Percentiles rank a stretch among this genome's conserved stretches.
These are phyloP conservation scores for Copidosoma floridanum DNA, from an alignment of 1,140 invertebrate genomes.

Conservation along the genomic window DNA sequence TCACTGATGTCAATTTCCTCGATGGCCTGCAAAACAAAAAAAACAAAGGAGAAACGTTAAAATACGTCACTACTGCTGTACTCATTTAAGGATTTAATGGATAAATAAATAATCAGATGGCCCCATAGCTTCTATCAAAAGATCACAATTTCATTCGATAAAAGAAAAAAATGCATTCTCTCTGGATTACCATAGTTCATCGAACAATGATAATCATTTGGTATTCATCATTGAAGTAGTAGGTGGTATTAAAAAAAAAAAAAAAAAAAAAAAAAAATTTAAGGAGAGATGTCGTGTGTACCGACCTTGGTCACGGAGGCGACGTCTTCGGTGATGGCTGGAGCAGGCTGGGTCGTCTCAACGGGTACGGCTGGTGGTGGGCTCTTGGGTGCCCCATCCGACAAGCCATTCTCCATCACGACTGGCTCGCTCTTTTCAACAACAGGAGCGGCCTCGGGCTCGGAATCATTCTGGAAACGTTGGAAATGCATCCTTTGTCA, in stretches of 20 bases:
- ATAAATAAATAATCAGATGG: slow-evolving; percentile 47
- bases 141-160: too few relatives aligned
- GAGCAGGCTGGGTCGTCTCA: slow-evolving; percentile 40
- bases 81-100: too few relatives aligned
- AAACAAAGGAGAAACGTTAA: neutral
- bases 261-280: neutral
- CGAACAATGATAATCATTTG: slow-evolving; percentile 38
- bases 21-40: slow-evolving; percentile 43
- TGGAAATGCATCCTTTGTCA: neutral
- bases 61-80: too few relatives aligned
- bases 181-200: slow-evolving; percentile 40
- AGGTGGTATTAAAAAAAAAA: too few relatives aligned
- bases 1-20: slow-evolving; percentile 53
- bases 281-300: neutral
- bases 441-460: slow-evolving; percentile 34
- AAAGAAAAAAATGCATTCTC: too few relatives aligned
- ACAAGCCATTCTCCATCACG: slow-evolving; percentile 39
- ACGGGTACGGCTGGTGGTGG: slow-evolving; percentile 42
- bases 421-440: slow-evolving; percentile 39
- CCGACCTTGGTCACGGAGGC: slow-evolving; percentile 52
- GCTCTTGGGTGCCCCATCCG: slow-evolving; percentile 45
- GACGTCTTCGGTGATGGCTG: slow-evolving; percentile 54
- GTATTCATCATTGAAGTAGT: slow-evolving; percentile 52
- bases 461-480: slow-evolving; percentile 42
- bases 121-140: too few relatives aligned